Conservation (phyloP, 2,113 vertebrate species). For the Eulemur macaco region DNA sequence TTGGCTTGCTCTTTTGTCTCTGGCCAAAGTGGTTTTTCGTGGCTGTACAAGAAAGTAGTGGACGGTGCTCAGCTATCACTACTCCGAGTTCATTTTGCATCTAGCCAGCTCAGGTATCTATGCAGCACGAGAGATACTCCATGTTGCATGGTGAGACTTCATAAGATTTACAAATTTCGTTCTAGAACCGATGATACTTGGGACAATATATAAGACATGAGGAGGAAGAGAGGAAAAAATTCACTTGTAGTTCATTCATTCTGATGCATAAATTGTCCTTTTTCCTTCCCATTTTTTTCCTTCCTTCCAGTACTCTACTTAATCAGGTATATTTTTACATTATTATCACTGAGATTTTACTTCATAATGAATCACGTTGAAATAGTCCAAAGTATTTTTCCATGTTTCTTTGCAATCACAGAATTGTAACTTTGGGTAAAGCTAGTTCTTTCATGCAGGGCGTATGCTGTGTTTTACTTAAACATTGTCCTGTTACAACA, state of each 20-base stretch:
- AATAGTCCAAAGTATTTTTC: neutral
- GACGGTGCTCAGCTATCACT: neutral
- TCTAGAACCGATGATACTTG: neutral
- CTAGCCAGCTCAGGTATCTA: neutral
- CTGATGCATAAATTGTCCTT: neutral
- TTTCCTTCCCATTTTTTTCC: neutral
- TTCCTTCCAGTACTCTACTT: neutral
- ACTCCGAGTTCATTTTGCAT: neutral
- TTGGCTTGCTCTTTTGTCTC: neutral
- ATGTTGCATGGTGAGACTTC: neutral
- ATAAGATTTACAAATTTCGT: neutral
- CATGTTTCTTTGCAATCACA: neutral
- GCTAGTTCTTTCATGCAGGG: neutral
- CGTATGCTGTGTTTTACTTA: neutral
- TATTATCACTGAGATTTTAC: neutral
- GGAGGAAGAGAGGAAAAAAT: neutral
- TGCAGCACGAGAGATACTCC: accelerated
- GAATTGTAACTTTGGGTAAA: neutral
- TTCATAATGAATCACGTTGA: neutral
- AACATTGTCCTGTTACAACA: neutral
- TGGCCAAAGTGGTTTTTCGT: neutral
- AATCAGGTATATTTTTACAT: slow-evolving; percentile 29
- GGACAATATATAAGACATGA: neutral
- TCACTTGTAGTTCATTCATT: neutral
- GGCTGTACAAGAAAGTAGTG: neutral